phyloP scores from a whole-genome alignment of 1,140 invertebrate genomes.

The Anagrus nilaparvatae region DNA sequence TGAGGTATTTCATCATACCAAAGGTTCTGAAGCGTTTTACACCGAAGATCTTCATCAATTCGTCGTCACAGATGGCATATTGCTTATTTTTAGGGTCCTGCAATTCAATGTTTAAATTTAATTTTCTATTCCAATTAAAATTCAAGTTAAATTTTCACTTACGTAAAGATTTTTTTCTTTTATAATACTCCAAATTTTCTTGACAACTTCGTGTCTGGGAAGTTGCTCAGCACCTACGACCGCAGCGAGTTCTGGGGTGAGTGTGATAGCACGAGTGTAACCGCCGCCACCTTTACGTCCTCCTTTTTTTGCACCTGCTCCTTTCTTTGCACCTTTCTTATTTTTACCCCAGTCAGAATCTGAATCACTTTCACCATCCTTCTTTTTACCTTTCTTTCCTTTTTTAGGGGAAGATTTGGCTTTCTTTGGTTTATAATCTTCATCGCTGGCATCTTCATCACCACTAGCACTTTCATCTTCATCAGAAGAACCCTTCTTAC shows the following conservation, averaged over 20 bases:
- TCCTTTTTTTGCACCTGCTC: constrained; percentile 38
- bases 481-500: constrained; percentile 48
- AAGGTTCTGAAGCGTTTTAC: constrained; percentile 84
- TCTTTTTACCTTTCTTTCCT: constrained; percentile 54
- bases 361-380: constrained; percentile 63
- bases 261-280: constrained; percentile 69
- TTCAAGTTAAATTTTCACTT: constrained; percentile 27
- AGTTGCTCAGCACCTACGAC: constrained; percentile 76
- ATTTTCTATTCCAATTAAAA: background rate
- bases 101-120: constrained; percentile 21
- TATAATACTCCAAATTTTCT: constrained; percentile 84
- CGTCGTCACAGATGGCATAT: constrained; percentile 86
- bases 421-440: constrained; percentile 59
- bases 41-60: constrained; percentile 79
- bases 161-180: constrained; percentile 83
- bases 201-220: constrained; percentile 87
- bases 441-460: constrained; percentile 55
- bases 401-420: constrained; percentile 38
- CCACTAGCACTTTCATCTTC: constrained; percentile 52
- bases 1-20: constrained; percentile 92
- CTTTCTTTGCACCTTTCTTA: constrained; percentile 39
- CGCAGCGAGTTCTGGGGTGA: constrained; percentile 77
- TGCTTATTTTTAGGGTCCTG: constrained; percentile 89
- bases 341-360: constrained; percentile 67
- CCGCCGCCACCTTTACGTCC: constrained; percentile 53